A percentile compares a stretch with the other conserved stretches of the same genome.
These are phyloP conservation scores for Mercenaria mercenaria DNA, from an alignment of 1,140 invertebrate species.

Conservation along the genomic window DNA sequence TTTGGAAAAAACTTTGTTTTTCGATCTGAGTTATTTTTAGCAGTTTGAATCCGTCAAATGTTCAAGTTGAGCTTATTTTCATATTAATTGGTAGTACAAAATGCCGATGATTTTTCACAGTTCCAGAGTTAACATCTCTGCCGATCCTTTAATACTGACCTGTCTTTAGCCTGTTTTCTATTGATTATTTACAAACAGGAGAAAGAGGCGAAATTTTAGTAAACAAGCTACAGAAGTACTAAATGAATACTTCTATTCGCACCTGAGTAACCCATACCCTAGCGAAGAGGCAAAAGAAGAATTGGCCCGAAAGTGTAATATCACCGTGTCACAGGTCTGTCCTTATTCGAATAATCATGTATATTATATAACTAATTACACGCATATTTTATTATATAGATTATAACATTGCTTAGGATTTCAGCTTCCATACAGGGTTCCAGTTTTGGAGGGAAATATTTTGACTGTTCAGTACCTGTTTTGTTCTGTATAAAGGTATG, in stretches of 20 bases:
- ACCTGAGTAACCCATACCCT: constrained; percentile 99
- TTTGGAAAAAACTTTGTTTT: no score
- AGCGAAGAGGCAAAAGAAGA: constrained; percentile 99
- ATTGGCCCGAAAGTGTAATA: constrained; percentile 99
- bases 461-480: no score
- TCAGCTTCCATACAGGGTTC: background rate
- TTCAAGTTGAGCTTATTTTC: no score
- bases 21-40: no score
- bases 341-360: constrained; percentile 30
- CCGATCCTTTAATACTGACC: no score
- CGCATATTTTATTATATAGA: background rate
- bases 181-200: constrained; percentile 87
- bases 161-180: constrained; percentile 17
- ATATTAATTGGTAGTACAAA: no score
- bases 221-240: constrained; percentile 99
- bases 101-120: no score
- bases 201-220: constrained; percentile 99
- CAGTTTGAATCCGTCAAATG: no score
- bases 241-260: constrained; percentile 99
- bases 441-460: background rate
- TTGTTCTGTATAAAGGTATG: no score
- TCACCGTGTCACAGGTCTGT: constrained; percentile 97
- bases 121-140: no score
- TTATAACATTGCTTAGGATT: background rate
- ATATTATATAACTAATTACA: background rate